Evolutionary conservation across 2,113 vertebrate genomes (phyloP).

Genomic region (Stomatorhinus ivindoensis): DNA sequence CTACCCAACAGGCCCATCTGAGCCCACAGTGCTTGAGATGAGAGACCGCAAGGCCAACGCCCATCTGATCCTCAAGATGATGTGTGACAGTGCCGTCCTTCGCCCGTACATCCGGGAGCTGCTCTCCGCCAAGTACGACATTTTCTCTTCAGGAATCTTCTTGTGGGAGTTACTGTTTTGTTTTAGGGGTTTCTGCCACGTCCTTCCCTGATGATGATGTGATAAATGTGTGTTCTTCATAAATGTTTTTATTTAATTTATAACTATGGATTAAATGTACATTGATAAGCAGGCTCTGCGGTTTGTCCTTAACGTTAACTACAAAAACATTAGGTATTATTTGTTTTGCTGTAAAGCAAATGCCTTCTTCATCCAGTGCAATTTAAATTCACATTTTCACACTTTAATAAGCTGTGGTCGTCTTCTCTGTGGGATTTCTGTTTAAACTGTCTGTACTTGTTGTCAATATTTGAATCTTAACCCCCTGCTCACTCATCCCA

Average conservation of each 20-base stretch:
- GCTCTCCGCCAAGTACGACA: conserved; percentile 88
- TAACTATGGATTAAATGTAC: not conserved
- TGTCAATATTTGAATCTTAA: not conserved
- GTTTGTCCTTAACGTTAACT: not conserved
- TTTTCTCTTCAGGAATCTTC: not conserved
- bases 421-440: not conserved
- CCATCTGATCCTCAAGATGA: conserved; percentile 90
- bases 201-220: not conserved
- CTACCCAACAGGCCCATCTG: conserved; percentile 78
- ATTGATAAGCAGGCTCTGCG: not conserved
- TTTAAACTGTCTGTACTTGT: not conserved
- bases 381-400: not conserved
- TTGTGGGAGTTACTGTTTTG: not conserved
- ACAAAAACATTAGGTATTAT: not conserved
- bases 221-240: not conserved
- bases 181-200: not conserved
- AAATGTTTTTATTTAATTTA: not conserved
- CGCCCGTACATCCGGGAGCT: conserved; percentile 87
- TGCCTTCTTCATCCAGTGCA: not conserved
- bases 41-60: conserved; percentile 97
- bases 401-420: not conserved
- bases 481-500: not conserved
- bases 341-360: not conserved
- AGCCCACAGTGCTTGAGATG: conserved; percentile 85
- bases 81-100: conserved; percentile 91